phyloP scores from a whole-genome alignment of 2,888 invertebrate species.

The Euzophera pinguis region DNA sequence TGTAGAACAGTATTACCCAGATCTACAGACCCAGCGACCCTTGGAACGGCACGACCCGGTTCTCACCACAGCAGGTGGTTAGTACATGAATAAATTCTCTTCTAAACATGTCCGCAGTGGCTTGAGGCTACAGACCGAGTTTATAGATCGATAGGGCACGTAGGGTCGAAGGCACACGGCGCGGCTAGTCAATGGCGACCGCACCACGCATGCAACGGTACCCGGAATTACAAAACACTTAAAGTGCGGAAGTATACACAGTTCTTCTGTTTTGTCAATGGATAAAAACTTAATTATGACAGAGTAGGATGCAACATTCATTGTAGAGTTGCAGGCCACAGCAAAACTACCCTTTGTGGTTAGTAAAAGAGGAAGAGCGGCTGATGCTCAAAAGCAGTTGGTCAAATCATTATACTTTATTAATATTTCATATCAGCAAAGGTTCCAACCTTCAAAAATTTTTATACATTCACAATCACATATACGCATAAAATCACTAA shows the following conservation, averaged over 20 bases:
- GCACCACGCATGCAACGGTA: slow-evolving; percentile 61
- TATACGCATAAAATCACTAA: too few relatives aligned
- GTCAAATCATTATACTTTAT: too few relatives aligned
- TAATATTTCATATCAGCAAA: too few relatives aligned
- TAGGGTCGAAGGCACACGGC: slow-evolving; percentile 60
- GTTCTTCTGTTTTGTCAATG: too few relatives aligned
- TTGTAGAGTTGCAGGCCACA: too few relatives aligned
- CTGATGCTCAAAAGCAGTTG: too few relatives aligned
- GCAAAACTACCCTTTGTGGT: too few relatives aligned
- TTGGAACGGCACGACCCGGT: slow-evolving; percentile 1
- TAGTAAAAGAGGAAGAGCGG: too few relatives aligned
- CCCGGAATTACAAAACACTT: slow-evolving; percentile 17
- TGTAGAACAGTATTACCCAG: neutral
- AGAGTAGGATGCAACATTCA: too few relatives aligned
- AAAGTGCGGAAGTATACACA: neutral
- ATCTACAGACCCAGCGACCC: neutral
- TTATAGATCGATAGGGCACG: slow-evolving; percentile 69
- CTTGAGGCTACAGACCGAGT: slow-evolving; percentile 35
- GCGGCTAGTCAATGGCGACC: slow-evolving; percentile 51
- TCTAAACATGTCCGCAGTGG: slow-evolving; percentile 21
- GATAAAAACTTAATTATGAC: too few relatives aligned
- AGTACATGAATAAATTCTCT: slow-evolving; percentile 10
- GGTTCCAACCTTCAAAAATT: too few relatives aligned
- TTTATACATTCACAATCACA: too few relatives aligned
- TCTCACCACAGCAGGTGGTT: slow-evolving; percentile 5